Base-by-base conservation (phyloP, 1,140 invertebrate genomes). In the Agrypnia vestita region DNA sequence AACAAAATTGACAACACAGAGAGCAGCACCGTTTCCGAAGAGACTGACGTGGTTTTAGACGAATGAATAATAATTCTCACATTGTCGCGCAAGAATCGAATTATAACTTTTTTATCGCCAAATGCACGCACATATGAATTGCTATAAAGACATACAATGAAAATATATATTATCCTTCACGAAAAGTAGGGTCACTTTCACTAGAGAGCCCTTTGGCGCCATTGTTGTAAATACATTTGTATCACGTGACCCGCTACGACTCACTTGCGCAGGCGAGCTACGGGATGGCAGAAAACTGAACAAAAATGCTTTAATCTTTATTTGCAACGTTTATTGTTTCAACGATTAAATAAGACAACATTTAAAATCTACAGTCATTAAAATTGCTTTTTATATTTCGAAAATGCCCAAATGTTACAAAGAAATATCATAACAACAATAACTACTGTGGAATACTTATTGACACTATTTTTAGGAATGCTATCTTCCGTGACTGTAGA, bases 1-100 rank as follows among this genome's bases (percentile, higher is more conserved):
- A 91, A 92, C 91, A 92, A 92, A 91, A 93, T 92, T 93, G 91
- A 92, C 92, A 93, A 91, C 91, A 89, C 88, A 73, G 92, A 89
- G 91, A 91, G 91, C 92, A 89, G 86, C 88, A 90, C 87, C 75
- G 75, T 83, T 53, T 64, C 15, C 75, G 43, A 76, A 49, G 46
- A 78, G 76, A 78, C 76, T 78, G 76, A 78, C 76, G 76, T 78
- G 76, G 76, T 78, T 78, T 53, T 78, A 78, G 76, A 67, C 76
- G 61, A 69, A 69, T 61, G 75, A 17, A 78, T 59, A 69, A 78
- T 69, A 53, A 21, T 51, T 35, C 35, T 64, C n/a, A 25, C 25
- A 25, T 19, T 25, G 69, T n/a, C 69, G 47, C 69, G 69, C 19
- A 73, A 55, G 17, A 61, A 61, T 19, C 17, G 25, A 61, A 11